Evolutionary conservation across 2,888 invertebrate species (phyloP).

Genomic region (Nephrotoma flavescens): DNA sequence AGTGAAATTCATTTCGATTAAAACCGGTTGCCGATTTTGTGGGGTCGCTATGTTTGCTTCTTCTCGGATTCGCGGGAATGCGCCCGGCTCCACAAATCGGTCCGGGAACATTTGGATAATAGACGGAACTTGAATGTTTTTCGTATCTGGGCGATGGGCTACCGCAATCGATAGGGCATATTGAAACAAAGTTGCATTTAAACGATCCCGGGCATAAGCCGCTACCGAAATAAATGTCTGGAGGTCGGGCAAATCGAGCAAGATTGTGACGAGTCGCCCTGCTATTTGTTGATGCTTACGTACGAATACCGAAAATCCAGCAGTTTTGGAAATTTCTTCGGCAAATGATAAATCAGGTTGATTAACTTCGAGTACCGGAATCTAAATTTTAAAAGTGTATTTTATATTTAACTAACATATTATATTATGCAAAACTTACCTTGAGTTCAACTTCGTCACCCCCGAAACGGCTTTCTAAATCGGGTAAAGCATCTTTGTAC

Average conservation of each 20-base stretch:
- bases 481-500: constrained; percentile 20
- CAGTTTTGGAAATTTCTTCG: constrained; percentile 16
- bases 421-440: constrained; percentile 8
- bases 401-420: not conserved
- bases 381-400: constrained; percentile 13
- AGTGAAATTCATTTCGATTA: constrained; percentile 58
- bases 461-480: constrained; percentile 24
- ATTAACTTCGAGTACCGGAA: constrained; percentile 22
- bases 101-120: constrained; percentile 68
- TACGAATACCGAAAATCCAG: constrained; percentile 55
- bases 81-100: constrained; percentile 62
- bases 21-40: constrained; percentile 35
- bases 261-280: constrained; percentile 48
- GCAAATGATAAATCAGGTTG: constrained; percentile 25
- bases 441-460: constrained; percentile 20
- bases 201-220: constrained; percentile 49
- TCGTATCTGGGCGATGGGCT: constrained; percentile 39
- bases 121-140: constrained; percentile 46
- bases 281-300: constrained; percentile 57
- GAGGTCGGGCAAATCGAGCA: constrained; percentile 43
- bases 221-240: constrained; percentile 54
- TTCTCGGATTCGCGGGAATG: constrained; percentile 53
- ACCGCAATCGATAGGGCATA: constrained; percentile 63
- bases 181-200: constrained; percentile 70
- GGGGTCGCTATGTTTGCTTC: constrained; percentile 44